These are phyloP conservation scores for Arctia plantaginis DNA, from an alignment of 2,888 invertebrate genomes.

Conservation along the genomic window DNA sequence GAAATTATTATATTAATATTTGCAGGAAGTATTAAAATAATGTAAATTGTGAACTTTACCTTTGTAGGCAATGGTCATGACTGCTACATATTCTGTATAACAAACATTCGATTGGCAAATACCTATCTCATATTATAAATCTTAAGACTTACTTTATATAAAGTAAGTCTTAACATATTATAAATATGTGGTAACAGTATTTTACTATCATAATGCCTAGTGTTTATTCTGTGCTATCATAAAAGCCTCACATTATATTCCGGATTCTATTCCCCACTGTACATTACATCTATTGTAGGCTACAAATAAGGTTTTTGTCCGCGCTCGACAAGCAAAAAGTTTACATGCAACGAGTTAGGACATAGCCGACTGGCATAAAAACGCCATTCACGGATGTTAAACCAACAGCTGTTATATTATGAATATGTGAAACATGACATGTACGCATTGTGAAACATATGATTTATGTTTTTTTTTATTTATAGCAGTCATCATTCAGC, in stretches of 20 bases:
- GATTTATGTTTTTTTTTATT: not conserved
- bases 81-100: not conserved
- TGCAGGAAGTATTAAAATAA: no score
- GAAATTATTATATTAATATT: no score
- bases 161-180: not conserved
- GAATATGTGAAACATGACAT: conserved; percentile 18
- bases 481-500: not conserved
- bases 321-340: conserved; percentile 55
- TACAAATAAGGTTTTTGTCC: conserved; percentile 49
- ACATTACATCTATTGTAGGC: conserved; percentile 43
- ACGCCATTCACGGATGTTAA: conserved; percentile 35
- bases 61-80: not conserved
- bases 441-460: conserved; percentile 22
- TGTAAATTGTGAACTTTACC: no score
- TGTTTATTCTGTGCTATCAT: conserved; percentile 23
- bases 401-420: conserved; percentile 31
- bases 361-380: conserved; percentile 38
- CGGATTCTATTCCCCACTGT: conserved; percentile 58
- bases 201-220: conserved; percentile 39
- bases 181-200: not conserved
- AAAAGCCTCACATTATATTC: conserved; percentile 55
- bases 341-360: conserved; percentile 41
- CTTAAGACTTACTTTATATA: no score
- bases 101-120: not conserved
- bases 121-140: no score